These are phyloP conservation scores for Drosophila phalerata DNA, from an alignment of 2,888 invertebrate genomes.

Conservation along the genomic window DNA sequence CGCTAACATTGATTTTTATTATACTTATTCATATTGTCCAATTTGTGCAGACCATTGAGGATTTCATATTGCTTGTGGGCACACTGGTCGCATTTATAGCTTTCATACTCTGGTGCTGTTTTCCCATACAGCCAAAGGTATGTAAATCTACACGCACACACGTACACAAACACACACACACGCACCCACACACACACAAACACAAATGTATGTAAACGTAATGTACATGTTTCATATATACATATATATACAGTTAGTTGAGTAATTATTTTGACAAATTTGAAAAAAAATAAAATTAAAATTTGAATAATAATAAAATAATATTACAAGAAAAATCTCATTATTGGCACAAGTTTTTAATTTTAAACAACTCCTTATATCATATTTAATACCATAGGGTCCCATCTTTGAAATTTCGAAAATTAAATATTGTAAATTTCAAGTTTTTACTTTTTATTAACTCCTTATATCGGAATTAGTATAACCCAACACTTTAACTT, in stretches of 20 bases:
- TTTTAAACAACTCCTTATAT: too few relatives aligned
- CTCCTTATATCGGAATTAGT: too few relatives aligned
- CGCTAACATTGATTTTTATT: slow-evolving; percentile 23
- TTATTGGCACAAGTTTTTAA: too few relatives aligned
- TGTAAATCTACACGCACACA: slow-evolving; percentile 25
- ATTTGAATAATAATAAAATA: too few relatives aligned
- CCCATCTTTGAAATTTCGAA: too few relatives aligned
- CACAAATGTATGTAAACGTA: slow-evolving; percentile 31
- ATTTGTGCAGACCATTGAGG: slow-evolving; percentile 87
- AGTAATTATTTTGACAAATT: not conserved
- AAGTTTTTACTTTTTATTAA: too few relatives aligned
- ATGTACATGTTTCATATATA: not conserved
- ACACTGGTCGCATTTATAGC: slow-evolving; percentile 88
- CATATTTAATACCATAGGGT: too few relatives aligned
- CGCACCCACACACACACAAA: slow-evolving; percentile 11
- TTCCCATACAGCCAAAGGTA: slow-evolving; percentile 87
- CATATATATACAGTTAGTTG: not conserved
- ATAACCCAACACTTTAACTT: too few relatives aligned
- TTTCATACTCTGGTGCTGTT: slow-evolving; percentile 89
- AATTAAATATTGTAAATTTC: too few relatives aligned
- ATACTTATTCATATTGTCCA: slow-evolving; percentile 11
- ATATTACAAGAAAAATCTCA: too few relatives aligned
- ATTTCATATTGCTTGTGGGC: slow-evolving; percentile 88
- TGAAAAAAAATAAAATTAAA: too few relatives aligned
- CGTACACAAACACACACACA: slow-evolving; percentile 22